Conservation (phyloP, 2,888 invertebrate species). For the Trissoscelio sp. region DNA sequence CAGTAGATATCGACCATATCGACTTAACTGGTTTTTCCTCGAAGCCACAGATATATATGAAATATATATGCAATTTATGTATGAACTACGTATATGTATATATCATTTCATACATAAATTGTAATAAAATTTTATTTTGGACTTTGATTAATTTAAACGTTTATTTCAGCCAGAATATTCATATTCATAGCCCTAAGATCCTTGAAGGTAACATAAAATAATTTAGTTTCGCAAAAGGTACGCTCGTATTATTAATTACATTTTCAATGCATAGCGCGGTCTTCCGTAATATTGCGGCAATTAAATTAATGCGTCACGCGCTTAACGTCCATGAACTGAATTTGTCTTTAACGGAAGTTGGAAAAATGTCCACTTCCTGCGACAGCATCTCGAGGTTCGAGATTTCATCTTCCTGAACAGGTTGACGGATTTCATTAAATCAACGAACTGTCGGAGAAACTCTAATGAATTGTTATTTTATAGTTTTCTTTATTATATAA, state of each 20-base stretch:
- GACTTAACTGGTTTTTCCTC: too few species aligned
- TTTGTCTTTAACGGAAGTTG: constrained; percentile 73
- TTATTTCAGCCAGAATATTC: too few species aligned
- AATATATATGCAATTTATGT: too few species aligned
- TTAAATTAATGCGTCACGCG: constrained; percentile 76
- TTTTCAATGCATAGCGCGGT: constrained; percentile 74
- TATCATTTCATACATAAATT: too few species aligned
- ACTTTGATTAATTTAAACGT: too few species aligned
- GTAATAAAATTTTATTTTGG: too few species aligned
- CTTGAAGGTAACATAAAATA: constrained; percentile 74
- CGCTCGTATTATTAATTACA: constrained; percentile 77
- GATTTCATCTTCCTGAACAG: constrained; percentile 63
- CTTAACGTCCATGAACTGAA: constrained; percentile 78
- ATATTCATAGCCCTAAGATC: too few species aligned
- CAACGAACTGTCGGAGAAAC: constrained; percentile 13
- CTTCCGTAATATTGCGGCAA: constrained; percentile 76
- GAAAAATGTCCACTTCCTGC: constrained; percentile 73
- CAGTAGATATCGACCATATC: too few species aligned
- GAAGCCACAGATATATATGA: too few species aligned
- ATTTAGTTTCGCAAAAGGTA: constrained; percentile 73
- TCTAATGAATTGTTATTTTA: constrained; percentile 14
- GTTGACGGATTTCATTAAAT: constrained; percentile 30
- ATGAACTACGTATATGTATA: too few species aligned
- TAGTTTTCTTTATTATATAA: constrained; percentile 24
- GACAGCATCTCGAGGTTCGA: constrained; percentile 64